Evolutionary conservation across 2,888 invertebrate genomes (phyloP), one percentile per base, ranked within the genome.

Genomic region (Hydroisotoma schaefferi): DNA sequence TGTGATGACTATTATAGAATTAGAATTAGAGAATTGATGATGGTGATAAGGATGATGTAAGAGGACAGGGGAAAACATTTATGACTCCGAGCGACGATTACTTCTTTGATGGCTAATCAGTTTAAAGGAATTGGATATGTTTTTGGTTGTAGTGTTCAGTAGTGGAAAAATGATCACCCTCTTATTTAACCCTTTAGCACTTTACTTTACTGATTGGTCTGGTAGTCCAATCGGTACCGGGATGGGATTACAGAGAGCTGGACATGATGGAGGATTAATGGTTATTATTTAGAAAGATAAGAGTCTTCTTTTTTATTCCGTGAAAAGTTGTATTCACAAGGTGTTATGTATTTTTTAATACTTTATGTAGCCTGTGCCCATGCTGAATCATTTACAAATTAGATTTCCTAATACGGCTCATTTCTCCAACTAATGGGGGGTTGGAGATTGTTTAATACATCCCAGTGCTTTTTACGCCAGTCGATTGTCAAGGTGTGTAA

Each of bases 181-280:
- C 27, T 49, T 49, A 49, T 49, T 49, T 25, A 49, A 49, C 29
- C 49, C 28, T 49, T 49, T 49, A 27, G 27, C 29, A 49, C 27
- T 49, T 49, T 49, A 18, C 49, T 49, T 28, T 28, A 28, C 28
- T 49, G 28, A 49, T 49, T 49, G 18, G 29, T 5, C 28, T 49
- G 46, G 46, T 18, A 40, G 40, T 20, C n/a, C 8, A 15, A 40
- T 40, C 40, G 40, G 40, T n/a, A n/a, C n/a, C 40, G 20, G 40
- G 40, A 18, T 40, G 40, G 40, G 40, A 40, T 40, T 40, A 40
- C n/a, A 40, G 40, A 40, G 40, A 20, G 20, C 8, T 40, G 40
- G 40, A 40, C 3, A 18, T 33, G 40, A 40, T 40, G 15, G 20
- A 40, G 40, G 40, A 40, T 40, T 40, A 40, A 20, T 40, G 40